Base-by-base conservation (phyloP, 2,113 vertebrate species). In the Gymnarchus niloticus region DNA sequence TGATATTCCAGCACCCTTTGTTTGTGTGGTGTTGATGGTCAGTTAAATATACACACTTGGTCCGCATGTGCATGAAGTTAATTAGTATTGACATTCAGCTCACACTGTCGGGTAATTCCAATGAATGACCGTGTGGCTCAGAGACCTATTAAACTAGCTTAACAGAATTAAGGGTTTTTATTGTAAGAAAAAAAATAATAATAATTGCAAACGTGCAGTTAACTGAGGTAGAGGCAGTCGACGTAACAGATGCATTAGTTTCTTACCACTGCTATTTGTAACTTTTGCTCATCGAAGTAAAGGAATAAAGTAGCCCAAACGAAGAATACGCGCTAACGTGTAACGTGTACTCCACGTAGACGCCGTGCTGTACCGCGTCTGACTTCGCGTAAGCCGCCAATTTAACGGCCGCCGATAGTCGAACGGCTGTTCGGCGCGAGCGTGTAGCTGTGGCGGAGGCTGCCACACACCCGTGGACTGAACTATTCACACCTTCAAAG, bases 401-500 rank as follows among this genome's bases (percentile, higher is more conserved):
- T 41, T 41, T 41, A 19, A 41, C 1, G 19, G 61, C 17, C 14
- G 17, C 28, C 41, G 33, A 37, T 69, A 3, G 1, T n/a, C n/a
- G n/a, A n/a, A n/a, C n/a, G n/a, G n/a, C n/a, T n/a, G 19, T 19
- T 73, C 61, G 19, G 4, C 17, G 1, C 4, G 2, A 41, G 12
- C 33, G 41, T 73, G 65, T 73, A 41, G 14, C 28, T 73, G 33
- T 17, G 19, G 14, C 28, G 14, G 33, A 41, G 65, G 28, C 41
- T 73, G 33, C 65, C 12, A 49, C 41, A 84, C 46, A 51, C 65
- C 33, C 9, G 48, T 85, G 84, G 84, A 85, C 84, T 73, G 65
- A 85, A 76, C 61, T 85, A 85, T 28, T 76, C n/a, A 10, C 17
- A 51, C 21, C 44, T n/a, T 77, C 49, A 76, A 21, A 44, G 17